Evolutionary conservation across 2,797 vertebrate species (phyloP).

Genomic region (Jordanella pulchra): DNA sequence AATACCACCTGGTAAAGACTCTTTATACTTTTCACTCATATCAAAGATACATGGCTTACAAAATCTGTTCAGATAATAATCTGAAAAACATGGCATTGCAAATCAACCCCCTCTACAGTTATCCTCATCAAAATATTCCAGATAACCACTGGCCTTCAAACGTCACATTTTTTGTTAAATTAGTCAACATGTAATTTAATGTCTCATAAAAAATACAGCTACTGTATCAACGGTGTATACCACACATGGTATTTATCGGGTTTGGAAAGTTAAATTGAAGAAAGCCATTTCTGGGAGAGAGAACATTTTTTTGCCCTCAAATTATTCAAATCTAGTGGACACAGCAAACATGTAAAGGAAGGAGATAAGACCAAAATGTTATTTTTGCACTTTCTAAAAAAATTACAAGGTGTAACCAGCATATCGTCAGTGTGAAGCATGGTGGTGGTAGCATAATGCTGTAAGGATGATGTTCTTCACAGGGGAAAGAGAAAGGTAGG

Average conservation of each 20-base stretch:
- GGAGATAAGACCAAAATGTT: not conserved
- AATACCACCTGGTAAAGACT: not conserved
- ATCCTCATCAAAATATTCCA: not conserved
- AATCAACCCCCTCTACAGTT: not conserved
- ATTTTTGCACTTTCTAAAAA: too few relatives aligned
- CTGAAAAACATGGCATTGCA: not conserved
- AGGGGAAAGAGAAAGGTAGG: too few relatives aligned
- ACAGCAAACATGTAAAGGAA: not conserved
- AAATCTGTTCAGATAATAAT: not conserved
- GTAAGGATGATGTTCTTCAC: too few relatives aligned
- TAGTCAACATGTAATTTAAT: not conserved
- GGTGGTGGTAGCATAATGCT: too few relatives aligned
- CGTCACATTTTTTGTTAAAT: not conserved
- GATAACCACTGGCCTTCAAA: not conserved
- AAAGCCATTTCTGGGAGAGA: not conserved
- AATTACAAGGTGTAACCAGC: not conserved
- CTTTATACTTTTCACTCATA: not conserved
- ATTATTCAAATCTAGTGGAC: not conserved
- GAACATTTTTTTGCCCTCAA: not conserved
- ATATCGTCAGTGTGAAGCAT: not conserved
- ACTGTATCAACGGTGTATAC: not conserved
- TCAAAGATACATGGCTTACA: not conserved
- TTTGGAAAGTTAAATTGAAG: not conserved
- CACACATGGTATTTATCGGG: not conserved
- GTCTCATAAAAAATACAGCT: not conserved